These are phyloP conservation scores for Ischnus inquisitorius DNA, from an alignment of 2,888 invertebrate genomes.

Conservation along the genomic window DNA sequence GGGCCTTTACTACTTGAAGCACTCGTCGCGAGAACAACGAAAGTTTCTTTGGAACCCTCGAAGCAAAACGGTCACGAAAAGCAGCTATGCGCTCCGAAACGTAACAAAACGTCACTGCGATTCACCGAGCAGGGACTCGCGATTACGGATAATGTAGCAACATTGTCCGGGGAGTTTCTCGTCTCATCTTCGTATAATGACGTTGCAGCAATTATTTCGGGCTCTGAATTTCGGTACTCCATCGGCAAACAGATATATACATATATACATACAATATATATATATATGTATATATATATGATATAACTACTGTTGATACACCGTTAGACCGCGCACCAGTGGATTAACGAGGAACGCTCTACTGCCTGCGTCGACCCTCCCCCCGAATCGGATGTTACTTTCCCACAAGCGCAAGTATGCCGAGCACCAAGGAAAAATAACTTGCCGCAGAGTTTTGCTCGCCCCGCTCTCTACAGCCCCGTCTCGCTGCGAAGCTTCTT, in stretches of 20 bases:
- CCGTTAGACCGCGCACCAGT: constrained; percentile 28
- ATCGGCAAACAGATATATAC: background rate
- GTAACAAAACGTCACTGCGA: background rate
- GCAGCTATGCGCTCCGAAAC: background rate
- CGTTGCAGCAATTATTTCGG: constrained; percentile 53
- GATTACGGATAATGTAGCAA: background rate
- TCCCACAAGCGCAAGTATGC: constrained; percentile 30
- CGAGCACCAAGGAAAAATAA: constrained; percentile 36
- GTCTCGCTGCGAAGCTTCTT: constrained; percentile 1
- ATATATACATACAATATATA: no score
- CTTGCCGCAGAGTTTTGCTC: constrained; percentile 21
- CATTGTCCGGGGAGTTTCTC: background rate
- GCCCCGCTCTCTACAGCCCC: background rate
- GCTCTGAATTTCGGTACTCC: constrained; percentile 30
- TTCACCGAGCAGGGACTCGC: background rate
- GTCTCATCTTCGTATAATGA: constrained; percentile 44
- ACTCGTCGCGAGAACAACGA: background rate
- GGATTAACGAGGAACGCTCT: constrained; percentile 53
- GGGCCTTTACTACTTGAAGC: constrained; percentile 33
- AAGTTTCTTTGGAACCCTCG: constrained; percentile 4
- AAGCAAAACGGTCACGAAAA: background rate
- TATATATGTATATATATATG: background rate
- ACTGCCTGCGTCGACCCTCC: constrained; percentile 12
- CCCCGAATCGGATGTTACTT: constrained; percentile 55
- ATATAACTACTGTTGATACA: background rate